Evolutionary conservation across 2,888 invertebrate species (phyloP), one percentile per base, ranked within the genome.

Genomic region (Chirona hameri): DNA sequence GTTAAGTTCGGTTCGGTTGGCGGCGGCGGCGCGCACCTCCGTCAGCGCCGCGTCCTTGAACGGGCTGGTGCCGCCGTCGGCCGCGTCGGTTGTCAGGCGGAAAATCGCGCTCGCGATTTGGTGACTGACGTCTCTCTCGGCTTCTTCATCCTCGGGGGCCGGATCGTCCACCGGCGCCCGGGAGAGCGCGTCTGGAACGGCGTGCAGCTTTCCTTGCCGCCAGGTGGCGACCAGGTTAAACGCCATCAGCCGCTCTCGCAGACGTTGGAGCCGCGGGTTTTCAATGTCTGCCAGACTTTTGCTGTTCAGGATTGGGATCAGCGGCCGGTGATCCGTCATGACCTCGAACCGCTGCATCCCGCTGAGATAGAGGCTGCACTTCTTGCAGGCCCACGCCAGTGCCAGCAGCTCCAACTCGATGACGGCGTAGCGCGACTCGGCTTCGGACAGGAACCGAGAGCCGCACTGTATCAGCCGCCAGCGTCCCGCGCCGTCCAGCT

Each of bases 401-500:
- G 79, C 83, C 21, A 83, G 80, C n/a, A 52, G 21, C 39, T 82
- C 83, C 24, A 82, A 21, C 39, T 82, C n/a, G 27, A 55, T 65
- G 52, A 81, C 65, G 29, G 83, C 83, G 46, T 83, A 83, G 31
- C 83, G 39, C 18, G 79, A 52, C 81, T 83, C 69, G 27, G 29
- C 81, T 7, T 81, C 81, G 18, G 60, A n/a, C 27, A 83, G 31
- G 46, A 82, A 82, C 15, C 83, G 76, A 27, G 82, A 83, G 24
- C 27, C 83, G 29, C 82, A 83, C 79, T 83, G 83, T 10, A 82
- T 79, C 2, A 84, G 83, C 14, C 72, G 82, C 84, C 84, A 83
- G 18, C n/a, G 10, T 0, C 81, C 82, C 9, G 24, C 18, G 15
- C 14, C 39, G 31, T 82, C 82, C 0, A 15, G 27, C 46, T 83